Evolutionary conservation across 2,888 invertebrate species (phyloP).

Genomic region (Melanostoma mellinum): DNA sequence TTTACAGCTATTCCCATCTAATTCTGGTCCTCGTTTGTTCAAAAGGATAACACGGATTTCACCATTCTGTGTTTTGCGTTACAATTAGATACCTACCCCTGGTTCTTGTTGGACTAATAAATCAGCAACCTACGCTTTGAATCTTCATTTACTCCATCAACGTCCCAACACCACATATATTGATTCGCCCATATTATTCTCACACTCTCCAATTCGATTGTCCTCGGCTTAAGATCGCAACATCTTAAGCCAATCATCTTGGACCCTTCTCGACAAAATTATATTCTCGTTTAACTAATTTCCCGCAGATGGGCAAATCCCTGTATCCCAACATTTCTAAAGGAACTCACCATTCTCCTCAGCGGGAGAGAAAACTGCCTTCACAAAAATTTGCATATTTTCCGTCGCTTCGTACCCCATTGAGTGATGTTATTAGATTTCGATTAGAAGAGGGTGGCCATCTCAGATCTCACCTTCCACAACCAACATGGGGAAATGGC

Average conservation of each 20-base stretch:
- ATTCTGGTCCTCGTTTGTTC: too few relatives aligned
- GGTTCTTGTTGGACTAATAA: too few relatives aligned
- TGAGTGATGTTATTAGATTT: conserved; percentile 70
- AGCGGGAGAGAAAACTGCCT: conserved; percentile 35
- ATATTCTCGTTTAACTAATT: conserved; percentile 69
- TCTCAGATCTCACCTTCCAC: background rate
- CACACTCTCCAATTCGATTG: conserved; percentile 10
- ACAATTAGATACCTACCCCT: too few relatives aligned
- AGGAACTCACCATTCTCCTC: conserved; percentile 29
- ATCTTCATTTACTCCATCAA: conserved; percentile 1
- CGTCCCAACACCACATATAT: background rate
- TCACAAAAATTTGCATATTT: conserved; percentile 63
- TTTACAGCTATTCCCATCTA: too few relatives aligned
- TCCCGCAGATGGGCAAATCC: conserved; percentile 46
- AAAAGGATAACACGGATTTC: too few relatives aligned
- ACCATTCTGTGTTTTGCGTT: too few relatives aligned
- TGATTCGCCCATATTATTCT: background rate
- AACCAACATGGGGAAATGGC: conserved; percentile 46
- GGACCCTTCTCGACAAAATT: conserved; percentile 43
- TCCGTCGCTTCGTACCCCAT: conserved; percentile 56
- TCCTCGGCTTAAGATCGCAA: conserved; percentile 25
- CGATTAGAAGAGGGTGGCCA: conserved; percentile 62
- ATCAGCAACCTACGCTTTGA: background rate
- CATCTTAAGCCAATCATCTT: conserved; percentile 43
- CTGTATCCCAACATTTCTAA: background rate